A percentile compares a stretch with the other conserved stretches of the same genome.
Evolutionary conservation across 64 coral and sea anemone species (phyloP).

Genomic region (Exaiptasia diaphana): DNA sequence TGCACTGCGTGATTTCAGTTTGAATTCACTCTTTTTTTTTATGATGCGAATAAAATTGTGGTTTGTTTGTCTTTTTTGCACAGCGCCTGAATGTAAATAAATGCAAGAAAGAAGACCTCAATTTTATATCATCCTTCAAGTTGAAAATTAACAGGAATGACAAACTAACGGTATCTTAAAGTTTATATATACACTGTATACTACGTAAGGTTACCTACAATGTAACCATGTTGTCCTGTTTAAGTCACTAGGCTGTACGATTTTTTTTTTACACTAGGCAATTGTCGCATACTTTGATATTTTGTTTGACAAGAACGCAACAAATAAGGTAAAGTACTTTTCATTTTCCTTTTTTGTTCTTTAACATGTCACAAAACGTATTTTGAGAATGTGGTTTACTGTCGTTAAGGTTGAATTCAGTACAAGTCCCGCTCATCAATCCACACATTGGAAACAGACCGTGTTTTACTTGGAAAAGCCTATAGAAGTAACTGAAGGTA

Average conservation of each 20-base stretch:
- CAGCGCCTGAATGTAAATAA: constrained; percentile 62
- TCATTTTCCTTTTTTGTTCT: background rate
- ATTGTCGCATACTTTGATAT: constrained; percentile 90
- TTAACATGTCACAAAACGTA: background rate
- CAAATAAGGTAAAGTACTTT: constrained; percentile 68
- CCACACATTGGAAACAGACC: constrained; percentile 97
- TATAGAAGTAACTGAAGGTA: constrained; percentile 64
- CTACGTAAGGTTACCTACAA: too few relatives aligned
- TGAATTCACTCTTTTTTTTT: background rate
- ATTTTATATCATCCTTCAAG: constrained; percentile 78
- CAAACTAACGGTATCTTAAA: constrained; percentile 42
- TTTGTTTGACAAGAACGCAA: constrained; percentile 69
- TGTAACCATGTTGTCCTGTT: too few relatives aligned
- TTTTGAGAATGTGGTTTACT: background rate
- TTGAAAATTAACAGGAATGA: constrained; percentile 48
- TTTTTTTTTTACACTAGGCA: constrained; percentile 58
- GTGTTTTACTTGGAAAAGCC: constrained; percentile 82
- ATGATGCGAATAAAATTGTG: background rate
- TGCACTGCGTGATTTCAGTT: too few relatives aligned
- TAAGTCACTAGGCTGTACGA: background rate
- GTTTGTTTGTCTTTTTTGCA: background rate
- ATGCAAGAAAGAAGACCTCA: constrained; percentile 54
- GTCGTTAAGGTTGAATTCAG: constrained; percentile 64
- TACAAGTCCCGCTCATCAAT: constrained; percentile 47
- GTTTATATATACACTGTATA: too few relatives aligned